These are phyloP conservation scores for Autographa pulchrina DNA, from an alignment of 2,888 invertebrate genomes.

Conservation along the genomic window DNA sequence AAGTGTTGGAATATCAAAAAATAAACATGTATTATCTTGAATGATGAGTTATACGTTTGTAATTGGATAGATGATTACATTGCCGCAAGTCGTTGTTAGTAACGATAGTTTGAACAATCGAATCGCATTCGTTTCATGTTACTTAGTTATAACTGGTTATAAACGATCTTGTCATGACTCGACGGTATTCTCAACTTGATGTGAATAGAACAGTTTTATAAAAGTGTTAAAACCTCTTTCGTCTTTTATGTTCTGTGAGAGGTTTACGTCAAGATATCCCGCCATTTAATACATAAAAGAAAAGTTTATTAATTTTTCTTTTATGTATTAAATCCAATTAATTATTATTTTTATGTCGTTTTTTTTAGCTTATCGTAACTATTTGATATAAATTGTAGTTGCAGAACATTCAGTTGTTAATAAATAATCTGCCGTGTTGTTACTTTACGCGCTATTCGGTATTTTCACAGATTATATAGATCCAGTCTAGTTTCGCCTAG, in stretches of 20 bases:
- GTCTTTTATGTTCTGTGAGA: not conserved
- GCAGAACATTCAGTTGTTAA: too few relatives aligned
- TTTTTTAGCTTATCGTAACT: too few relatives aligned
- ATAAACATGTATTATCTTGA: conserved; percentile 38
- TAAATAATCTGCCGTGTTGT: too few relatives aligned
- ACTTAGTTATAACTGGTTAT: conserved; percentile 16
- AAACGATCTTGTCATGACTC: conserved; percentile 31
- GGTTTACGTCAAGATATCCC: not conserved
- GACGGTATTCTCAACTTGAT: conserved; percentile 20
- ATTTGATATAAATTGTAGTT: too few relatives aligned
- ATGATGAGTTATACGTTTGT: conserved; percentile 44
- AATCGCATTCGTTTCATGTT: conserved; percentile 6
- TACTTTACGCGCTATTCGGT: too few relatives aligned
- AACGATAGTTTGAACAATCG: conserved; percentile 22
- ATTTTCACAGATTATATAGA: too few relatives aligned
- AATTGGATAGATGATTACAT: conserved; percentile 37
- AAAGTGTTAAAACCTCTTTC: not conserved
- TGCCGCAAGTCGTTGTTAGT: conserved; percentile 15
- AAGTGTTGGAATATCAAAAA: conserved; percentile 20
- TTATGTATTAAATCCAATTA: too few relatives aligned
- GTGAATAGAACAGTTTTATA: conserved; percentile 8
- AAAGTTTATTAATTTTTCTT: not conserved
- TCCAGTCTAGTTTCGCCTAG: too few relatives aligned
- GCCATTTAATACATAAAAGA: not conserved
- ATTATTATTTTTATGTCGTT: too few relatives aligned